Evolutionary conservation across 92 coral and sea anemone species (phyloP).

Genomic region (Bergia sp.): DNA sequence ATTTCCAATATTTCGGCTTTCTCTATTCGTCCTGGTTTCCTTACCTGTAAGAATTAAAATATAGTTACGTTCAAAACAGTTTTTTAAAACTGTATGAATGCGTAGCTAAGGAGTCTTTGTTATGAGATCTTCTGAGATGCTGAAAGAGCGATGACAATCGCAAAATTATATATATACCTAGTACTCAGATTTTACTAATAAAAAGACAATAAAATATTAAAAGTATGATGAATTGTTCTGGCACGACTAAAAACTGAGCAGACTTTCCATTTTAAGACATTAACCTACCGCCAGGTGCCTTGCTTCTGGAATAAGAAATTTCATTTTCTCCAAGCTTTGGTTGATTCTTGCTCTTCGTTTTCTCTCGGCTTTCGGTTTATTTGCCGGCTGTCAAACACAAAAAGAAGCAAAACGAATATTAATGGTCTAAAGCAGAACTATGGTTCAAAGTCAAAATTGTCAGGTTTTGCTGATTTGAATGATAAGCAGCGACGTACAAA

Average conservation of each 20-base stretch:
- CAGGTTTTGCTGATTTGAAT: not conserved
- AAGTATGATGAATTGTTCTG: not conserved
- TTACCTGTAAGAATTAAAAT: constrained; percentile 1
- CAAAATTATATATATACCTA: too few species aligned
- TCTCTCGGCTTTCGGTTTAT: constrained; percentile 7
- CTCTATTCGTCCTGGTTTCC: constrained; percentile 7
- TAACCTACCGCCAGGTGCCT: not conserved
- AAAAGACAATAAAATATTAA: too few species aligned
- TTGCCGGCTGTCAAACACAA: not conserved
- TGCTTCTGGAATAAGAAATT: constrained; percentile 28
- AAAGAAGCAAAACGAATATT: not conserved
- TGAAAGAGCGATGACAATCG: too few species aligned
- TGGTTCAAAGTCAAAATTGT: not conserved
- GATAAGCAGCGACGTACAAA: too few species aligned
- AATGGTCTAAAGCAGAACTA: not conserved
- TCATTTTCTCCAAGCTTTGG: constrained; percentile 21
- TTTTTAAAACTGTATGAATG: too few species aligned
- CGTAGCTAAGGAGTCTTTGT: too few species aligned
- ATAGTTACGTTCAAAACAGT: too few species aligned
- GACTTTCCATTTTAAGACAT: not conserved
- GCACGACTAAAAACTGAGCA: too few species aligned
- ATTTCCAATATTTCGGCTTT: constrained; percentile 8
- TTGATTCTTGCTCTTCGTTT: constrained; percentile 5
- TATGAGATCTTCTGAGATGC: too few species aligned
- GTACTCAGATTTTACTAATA: too few species aligned